These are phyloP conservation scores for Rhagonycha lutea DNA, from an alignment of 2,888 invertebrate species.

Conservation along the genomic window DNA sequence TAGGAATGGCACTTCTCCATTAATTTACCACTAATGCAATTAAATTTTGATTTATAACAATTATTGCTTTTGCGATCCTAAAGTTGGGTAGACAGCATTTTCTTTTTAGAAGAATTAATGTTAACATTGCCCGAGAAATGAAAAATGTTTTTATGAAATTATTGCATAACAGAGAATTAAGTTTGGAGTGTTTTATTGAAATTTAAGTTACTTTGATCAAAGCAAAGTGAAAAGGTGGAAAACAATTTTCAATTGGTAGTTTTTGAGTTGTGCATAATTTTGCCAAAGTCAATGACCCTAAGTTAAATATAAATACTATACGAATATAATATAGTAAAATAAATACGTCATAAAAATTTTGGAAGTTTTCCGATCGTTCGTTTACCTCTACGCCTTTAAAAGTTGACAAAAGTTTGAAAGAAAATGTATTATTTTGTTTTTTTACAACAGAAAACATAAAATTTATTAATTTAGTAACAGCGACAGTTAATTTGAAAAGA, in stretches of 20 bases:
- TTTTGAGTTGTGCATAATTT: constrained; percentile 26
- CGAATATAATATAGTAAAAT: neutral
- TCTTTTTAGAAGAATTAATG: neutral
- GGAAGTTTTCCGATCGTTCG: neutral
- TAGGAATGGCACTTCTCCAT: neutral
- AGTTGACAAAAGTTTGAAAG: neutral
- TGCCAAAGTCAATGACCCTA: constrained; percentile 30
- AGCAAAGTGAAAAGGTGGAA: neutral
- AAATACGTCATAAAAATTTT: neutral
- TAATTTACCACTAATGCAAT: neutral
- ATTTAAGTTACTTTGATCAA: neutral
- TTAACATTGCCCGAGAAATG: neutral
- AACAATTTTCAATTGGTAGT: constrained; percentile 3
- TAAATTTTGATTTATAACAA: neutral
- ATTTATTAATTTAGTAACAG: neutral
- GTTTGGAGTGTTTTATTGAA: neutral
- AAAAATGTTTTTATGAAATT: neutral
- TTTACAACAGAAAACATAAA: neutral
- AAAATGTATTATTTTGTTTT: neutral
- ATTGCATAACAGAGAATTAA: neutral
- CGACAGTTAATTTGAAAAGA: neutral
- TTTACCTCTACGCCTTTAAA: neutral
- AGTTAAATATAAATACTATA: neutral
- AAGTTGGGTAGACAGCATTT: neutral
- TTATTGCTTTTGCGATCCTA: neutral